Percentiles rank a stretch among this genome's conserved stretches.
Evolutionary conservation across 2,888 invertebrate species (phyloP).

Genomic region (Drosophila limbata): DNA sequence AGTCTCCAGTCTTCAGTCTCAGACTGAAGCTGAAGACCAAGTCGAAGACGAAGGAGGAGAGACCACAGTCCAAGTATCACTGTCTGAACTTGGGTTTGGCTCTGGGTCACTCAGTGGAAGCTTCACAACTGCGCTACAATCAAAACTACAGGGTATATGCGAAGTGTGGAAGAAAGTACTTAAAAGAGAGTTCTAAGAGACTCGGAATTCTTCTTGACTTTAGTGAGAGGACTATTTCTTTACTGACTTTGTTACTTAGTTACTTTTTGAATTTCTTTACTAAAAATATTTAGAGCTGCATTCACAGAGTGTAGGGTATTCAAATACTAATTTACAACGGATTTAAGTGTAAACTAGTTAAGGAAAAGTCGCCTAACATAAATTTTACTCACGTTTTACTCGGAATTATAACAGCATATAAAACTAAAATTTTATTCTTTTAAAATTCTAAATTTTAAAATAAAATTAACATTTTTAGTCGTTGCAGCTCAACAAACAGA

Average conservation of each 20-base stretch:
- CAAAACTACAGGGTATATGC: slow-evolving; percentile 3
- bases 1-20: background rate
- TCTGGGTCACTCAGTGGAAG: slow-evolving; percentile 48
- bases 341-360: background rate
- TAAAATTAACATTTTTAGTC: background rate
- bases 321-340: background rate
- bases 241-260: background rate
- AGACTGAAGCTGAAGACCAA: background rate
- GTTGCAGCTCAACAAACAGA: background rate
- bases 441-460: no score
- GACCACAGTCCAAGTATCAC: slow-evolving; percentile 45
- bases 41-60: slow-evolving; percentile 4
- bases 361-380: background rate
- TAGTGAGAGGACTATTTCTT: no score
- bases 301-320: background rate
- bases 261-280: background rate
- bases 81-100: slow-evolving; percentile 50
- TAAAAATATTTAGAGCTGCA: background rate
- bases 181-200: background rate
- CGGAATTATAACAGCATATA: no score
- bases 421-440: no score
- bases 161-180: background rate
- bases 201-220: background rate
- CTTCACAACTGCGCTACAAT: slow-evolving; percentile 38
- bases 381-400: background rate